Conservation (phyloP, 2,797 vertebrate genomes). For the Thamnophis elegans region DNA sequence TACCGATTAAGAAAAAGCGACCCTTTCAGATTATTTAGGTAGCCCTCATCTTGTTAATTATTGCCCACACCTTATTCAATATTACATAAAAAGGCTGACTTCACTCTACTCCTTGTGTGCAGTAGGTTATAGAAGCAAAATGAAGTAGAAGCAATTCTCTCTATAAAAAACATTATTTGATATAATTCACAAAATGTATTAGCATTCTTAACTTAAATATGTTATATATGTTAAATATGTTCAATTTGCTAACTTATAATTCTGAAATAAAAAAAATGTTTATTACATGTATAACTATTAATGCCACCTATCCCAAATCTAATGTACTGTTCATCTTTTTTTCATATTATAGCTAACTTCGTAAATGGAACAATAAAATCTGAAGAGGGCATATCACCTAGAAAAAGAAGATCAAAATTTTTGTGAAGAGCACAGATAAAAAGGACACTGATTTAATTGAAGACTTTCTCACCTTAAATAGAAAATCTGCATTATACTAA, state of each 20-base stretch:
- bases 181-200: neutral
- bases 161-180: neutral
- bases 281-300: neutral
- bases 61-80: neutral
- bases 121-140: neutral
- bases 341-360: constrained; percentile 67
- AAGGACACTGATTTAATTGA: constrained; percentile 46
- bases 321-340: neutral
- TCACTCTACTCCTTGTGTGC: neutral
- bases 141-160: neutral
- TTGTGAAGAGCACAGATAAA: constrained; percentile 61
- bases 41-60: neutral
- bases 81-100: neutral
- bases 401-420: constrained; percentile 80
- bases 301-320: neutral
- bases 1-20: neutral
- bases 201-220: neutral
- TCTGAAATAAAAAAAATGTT: neutral
- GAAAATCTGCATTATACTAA: constrained; percentile 16
- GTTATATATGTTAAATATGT: neutral
- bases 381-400: constrained; percentile 77
- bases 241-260: neutral
- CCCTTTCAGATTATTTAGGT: neutral
- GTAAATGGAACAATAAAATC: constrained; percentile 79
- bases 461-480: constrained; percentile 34